Percentiles rank a stretch among this genome's conserved stretches.
These are phyloP conservation scores for Sabatieria punctata DNA, from an alignment of 2,888 invertebrate species.

Conservation along the genomic window DNA sequence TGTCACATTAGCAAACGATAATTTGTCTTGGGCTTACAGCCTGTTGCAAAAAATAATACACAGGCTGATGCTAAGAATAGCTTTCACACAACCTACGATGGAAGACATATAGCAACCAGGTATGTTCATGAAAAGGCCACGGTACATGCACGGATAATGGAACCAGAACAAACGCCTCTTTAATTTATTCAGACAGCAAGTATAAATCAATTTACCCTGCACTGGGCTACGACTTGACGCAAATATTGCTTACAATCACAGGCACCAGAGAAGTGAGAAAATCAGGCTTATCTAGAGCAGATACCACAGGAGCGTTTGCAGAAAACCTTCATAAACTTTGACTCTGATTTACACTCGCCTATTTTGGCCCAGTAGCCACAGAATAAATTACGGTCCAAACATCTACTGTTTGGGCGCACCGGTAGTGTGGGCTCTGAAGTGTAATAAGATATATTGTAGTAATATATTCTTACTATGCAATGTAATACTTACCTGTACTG, in stretches of 20 bases:
- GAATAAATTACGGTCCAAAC: conserved; percentile 28
- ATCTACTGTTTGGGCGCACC: conserved; percentile 6
- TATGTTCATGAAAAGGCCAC: no score
- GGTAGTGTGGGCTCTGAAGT: neutral
- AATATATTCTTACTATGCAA: neutral
- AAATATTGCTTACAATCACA: neutral
- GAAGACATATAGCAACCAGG: no score
- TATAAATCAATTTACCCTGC: no score
- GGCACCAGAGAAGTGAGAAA: neutral
- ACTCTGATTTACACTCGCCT: conserved; percentile 28
- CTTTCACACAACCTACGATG: no score
- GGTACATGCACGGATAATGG: no score
- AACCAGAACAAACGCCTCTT: no score
- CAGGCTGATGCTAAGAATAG: no score
- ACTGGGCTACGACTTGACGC: no score
- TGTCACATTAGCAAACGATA: no score
- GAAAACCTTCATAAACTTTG: conserved; percentile 29
- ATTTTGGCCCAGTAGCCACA: conserved; percentile 31
- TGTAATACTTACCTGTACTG: conserved; percentile 1
- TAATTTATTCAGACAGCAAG: no score
- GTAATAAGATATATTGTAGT: neutral
- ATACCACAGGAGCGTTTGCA: conserved; percentile 17
- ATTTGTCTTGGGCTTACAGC: no score
- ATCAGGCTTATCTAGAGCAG: conserved; percentile 16
- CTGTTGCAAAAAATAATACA: no score